Evolutionary conservation across 2,888 invertebrate genomes (phyloP).

Genomic region (Papilio protenor): DNA sequence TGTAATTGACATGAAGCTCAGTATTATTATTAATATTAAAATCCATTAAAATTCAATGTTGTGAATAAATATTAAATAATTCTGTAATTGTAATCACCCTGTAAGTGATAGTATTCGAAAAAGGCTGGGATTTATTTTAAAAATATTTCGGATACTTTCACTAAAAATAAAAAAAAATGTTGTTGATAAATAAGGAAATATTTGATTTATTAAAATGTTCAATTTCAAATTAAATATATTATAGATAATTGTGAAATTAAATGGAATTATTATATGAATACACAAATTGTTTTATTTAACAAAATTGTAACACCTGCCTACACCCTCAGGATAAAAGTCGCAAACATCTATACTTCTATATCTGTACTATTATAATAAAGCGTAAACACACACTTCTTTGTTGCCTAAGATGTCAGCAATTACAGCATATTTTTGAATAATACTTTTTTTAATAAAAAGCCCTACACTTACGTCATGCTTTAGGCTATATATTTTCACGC

Average conservation of each 20-base stretch:
- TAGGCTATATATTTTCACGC: too few species aligned
- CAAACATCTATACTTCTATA: too few species aligned
- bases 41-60: conserved; percentile 17
- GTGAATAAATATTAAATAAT: conserved; percentile 31
- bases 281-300: conserved; percentile 41
- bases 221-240: conserved; percentile 49
- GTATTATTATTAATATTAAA: conserved; percentile 10
- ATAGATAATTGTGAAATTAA: conserved; percentile 57
- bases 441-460: too few species aligned
- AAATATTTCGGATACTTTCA: conserved; percentile 50
- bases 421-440: too few species aligned
- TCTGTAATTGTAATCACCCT: conserved; percentile 22
- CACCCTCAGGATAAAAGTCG: too few species aligned
- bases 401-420: too few species aligned
- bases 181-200: conserved; percentile 41
- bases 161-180: conserved; percentile 34
- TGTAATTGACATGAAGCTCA: not conserved
- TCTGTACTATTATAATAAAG: too few species aligned
- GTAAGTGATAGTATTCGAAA: conserved; percentile 51
- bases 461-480: too few species aligned
- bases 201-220: conserved; percentile 48
- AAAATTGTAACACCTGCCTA: too few species aligned
- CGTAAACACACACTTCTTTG: too few species aligned
- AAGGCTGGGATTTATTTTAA: conserved; percentile 55
- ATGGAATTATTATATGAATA: conserved; percentile 56